Evolutionary conservation across 2,888 invertebrate genomes (phyloP).

Genomic region (Herminia tarsipennalis): DNA sequence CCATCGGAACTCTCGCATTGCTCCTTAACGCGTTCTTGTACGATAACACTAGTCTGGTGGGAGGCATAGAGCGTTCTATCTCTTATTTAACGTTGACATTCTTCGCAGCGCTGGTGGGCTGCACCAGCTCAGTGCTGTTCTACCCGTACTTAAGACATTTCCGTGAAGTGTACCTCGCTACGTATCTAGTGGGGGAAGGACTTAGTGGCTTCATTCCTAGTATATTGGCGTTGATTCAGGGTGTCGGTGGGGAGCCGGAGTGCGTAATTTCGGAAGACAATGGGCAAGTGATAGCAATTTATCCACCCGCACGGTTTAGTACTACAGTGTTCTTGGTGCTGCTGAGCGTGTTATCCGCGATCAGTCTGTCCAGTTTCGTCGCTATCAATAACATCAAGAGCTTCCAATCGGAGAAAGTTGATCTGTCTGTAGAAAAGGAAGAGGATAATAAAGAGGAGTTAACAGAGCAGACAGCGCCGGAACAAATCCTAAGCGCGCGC

Average conservation of each 20-base stretch:
- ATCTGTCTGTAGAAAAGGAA: slow-evolving; percentile 60
- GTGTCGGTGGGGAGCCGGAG: slow-evolving; percentile 88
- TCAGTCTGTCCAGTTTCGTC: slow-evolving; percentile 88
- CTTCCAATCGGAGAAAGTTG: slow-evolving; percentile 66
- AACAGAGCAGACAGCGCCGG: slow-evolving; percentile 84
- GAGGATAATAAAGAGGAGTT: slow-evolving; percentile 87
- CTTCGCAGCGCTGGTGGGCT: slow-evolving; percentile 90
- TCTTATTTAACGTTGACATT: slow-evolving; percentile 88
- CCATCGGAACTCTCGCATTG: slow-evolving; percentile 83
- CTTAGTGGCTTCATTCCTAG: slow-evolving; percentile 93
- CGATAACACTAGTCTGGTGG: slow-evolving; percentile 82
- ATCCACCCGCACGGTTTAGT: slow-evolving; percentile 86
- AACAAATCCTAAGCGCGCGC: slow-evolving; percentile 49
- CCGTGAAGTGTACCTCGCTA: slow-evolving; percentile 90
- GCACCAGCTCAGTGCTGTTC: slow-evolving; percentile 94
- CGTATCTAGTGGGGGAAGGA: slow-evolving; percentile 93
- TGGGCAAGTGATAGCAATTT: slow-evolving; percentile 54
- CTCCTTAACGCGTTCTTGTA: slow-evolving; percentile 86
- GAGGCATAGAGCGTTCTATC: slow-evolving; percentile 81
- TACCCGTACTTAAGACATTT: slow-evolving; percentile 94
- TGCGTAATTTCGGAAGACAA: slow-evolving; percentile 74
- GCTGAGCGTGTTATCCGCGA: slow-evolving; percentile 86
- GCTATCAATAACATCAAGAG: slow-evolving; percentile 75
- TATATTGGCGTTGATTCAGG: slow-evolving; percentile 91
- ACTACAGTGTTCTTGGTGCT: slow-evolving; percentile 88